Evolutionary conservation across 2,797 vertebrate genomes (phyloP).

Genomic region (Heliangelus exortis): DNA sequence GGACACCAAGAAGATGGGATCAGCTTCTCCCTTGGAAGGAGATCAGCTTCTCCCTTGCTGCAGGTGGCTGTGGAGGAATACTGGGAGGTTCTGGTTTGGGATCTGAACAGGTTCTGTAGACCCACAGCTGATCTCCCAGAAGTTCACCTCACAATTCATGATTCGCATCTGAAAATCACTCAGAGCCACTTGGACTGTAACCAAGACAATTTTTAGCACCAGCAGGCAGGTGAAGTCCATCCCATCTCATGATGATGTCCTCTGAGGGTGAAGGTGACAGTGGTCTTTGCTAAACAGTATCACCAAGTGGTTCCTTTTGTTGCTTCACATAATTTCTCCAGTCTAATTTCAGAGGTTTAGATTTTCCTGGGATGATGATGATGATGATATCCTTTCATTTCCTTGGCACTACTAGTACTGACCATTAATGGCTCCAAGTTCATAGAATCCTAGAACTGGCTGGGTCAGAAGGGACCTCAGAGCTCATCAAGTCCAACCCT

Average conservation of each 20-base stretch:
- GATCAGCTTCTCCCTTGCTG: no score
- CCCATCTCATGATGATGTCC: neutral
- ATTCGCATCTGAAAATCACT: neutral
- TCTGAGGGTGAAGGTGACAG: neutral
- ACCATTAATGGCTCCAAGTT: neutral
- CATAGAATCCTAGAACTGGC: no score
- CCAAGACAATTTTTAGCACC: neutral
- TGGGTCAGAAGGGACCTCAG: no score
- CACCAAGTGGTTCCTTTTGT: neutral
- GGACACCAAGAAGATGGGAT: neutral
- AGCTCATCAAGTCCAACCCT: no score
- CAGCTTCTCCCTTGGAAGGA: neutral
- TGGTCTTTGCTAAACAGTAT: neutral
- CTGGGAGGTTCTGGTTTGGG: neutral
- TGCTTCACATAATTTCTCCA: neutral
- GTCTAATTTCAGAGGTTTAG: neutral
- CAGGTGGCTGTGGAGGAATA: neutral
- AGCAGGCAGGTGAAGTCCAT: neutral
- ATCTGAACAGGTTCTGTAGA: neutral
- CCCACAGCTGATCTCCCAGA: neutral
- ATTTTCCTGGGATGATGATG: neutral
- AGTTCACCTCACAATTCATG: neutral
- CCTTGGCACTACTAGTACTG: neutral
- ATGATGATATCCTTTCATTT: neutral
- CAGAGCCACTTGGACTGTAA: no score